Conservation (phyloP, 2,888 invertebrate genomes). For the Argyresthia albistria region DNA sequence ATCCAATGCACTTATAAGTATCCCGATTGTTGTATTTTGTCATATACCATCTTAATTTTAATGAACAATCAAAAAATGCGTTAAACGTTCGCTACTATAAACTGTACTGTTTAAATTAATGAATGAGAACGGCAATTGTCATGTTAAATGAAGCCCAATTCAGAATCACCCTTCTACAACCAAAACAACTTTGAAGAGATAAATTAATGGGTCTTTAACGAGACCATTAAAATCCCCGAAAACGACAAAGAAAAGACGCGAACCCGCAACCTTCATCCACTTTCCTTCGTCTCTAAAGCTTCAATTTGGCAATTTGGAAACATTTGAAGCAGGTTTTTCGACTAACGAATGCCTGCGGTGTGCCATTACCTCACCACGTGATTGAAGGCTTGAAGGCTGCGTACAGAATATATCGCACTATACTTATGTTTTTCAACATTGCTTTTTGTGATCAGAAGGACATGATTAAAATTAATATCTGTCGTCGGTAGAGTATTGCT, state of each 20-base stretch:
- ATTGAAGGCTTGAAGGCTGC: conserved; percentile 42
- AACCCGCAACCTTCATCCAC: conserved; percentile 29
- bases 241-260: conserved; percentile 21
- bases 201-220: conserved; percentile 38
- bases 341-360: conserved; percentile 5
- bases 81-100: no score
- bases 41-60: no score
- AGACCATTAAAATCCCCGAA: conserved; percentile 40
- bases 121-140: no score
- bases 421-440: no score
- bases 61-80: no score
- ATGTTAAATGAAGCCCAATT: background rate
- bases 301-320: conserved; percentile 11
- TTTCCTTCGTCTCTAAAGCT: conserved; percentile 20
- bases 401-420: no score
- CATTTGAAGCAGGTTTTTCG: conserved; percentile 5
- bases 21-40: no score
- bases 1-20: no score
- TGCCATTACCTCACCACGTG: conserved; percentile 20
- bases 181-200: conserved; percentile 9
- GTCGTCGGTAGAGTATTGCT: no score
- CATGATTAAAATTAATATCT: no score
- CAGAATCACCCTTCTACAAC: background rate
- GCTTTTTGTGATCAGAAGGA: no score
- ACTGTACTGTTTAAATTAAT: no score